Evolutionary conservation across 2,797 vertebrate genomes (phyloP).

Genomic region (Chanos chanos): DNA sequence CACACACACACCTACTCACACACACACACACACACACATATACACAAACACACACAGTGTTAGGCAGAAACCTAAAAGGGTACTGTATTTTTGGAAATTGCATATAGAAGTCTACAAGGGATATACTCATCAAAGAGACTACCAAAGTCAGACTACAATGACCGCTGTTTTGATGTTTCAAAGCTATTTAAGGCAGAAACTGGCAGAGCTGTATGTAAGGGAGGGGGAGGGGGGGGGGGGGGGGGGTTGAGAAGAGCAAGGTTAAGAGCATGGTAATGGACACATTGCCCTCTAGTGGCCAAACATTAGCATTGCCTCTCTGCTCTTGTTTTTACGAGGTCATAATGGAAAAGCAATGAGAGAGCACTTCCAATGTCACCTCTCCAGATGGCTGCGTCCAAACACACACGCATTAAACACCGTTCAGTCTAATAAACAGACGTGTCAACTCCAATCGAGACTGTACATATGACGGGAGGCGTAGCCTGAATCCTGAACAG

Average conservation of each 20-base stretch:
- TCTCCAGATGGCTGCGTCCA: conserved; percentile 2
- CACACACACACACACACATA: neutral
- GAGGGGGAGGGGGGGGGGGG: neutral
- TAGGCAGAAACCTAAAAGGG: no score
- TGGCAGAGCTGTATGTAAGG: neutral
- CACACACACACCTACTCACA: neutral
- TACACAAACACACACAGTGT: neutral
- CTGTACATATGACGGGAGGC: no score
- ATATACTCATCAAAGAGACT: no score
- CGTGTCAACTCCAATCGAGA: no score
- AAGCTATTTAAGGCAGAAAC: conserved; percentile 19
- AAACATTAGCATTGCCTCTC: conserved; percentile 28
- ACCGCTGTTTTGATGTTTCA: no score
- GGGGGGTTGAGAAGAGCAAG: neutral
- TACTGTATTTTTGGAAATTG: no score
- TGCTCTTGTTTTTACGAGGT: neutral
- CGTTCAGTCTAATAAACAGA: conserved; percentile 14
- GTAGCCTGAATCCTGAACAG: no score
- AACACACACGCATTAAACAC: conserved; percentile 30
- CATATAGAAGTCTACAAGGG: no score
- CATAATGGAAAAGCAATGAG: neutral
- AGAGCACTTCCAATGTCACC: neutral
- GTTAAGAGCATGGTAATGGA: conserved; percentile 9
- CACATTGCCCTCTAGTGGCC: conserved; percentile 60
- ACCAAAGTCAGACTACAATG: no score